Evolutionary conservation across 2,888 invertebrate genomes (phyloP), one percentile per base, ranked within the genome.

Genomic region (Ormyrus labotus): DNA sequence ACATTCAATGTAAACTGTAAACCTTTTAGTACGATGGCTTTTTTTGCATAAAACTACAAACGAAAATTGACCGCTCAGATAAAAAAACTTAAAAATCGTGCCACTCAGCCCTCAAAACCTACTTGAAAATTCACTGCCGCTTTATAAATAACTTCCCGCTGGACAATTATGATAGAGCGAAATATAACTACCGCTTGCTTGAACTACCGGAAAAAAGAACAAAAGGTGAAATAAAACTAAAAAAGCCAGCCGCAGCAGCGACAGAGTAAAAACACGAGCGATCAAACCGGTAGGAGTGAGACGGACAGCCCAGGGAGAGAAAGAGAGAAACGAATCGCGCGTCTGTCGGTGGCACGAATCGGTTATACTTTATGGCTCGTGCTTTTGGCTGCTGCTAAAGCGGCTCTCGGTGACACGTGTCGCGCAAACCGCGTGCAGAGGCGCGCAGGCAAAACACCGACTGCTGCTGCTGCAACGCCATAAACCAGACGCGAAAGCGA

Each of bases 341-440:
- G 58, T 58, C 73, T 77, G 76, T 47, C 55, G 11, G 34, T 71
- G 80, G 71, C 80, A 75, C 71, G 65, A 75, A 76, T 71, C 76
- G 72, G 48, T 69, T 73, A 68, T 75, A 75, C 75, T 80, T 80
- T 80, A 72, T 48, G 76, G 67, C 51, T 51, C 78, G 58, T 58
- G 45, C 13, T 19, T 10, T 48, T 57, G 55, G 57, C 75, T 57
- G 65, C 67, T 19, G 60, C 63, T 77, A 63, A 72, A 63, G 72
- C 48, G 8, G 45, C 48, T 19, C 55, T 4, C 11, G 48, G 11
- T 63, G 60, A 78, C 68, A 55, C 78, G 60, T 71, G 78, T 78
- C 78, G 60, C 65, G 47, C n/a, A 34, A 53, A 53, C n/a, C n/a
- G 47, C 53, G 13, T 10, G n/a, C 69, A 19, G 9, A 53, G 19